Conservation (phyloP, 2,888 invertebrate species). For the Eilema caniola region DNA sequence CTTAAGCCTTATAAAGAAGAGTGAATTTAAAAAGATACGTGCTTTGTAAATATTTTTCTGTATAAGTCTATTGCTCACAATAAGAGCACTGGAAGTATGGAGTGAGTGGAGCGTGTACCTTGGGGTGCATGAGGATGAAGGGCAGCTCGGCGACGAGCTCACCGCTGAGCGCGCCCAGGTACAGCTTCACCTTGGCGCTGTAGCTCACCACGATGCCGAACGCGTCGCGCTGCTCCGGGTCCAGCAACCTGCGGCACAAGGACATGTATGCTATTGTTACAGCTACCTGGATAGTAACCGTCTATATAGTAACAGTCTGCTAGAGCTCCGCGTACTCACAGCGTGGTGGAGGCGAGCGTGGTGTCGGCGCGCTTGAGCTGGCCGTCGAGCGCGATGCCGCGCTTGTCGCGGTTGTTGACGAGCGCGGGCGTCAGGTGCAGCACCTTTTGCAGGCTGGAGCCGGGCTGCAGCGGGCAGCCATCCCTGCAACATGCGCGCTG, state of each 20-base stretch:
- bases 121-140: slow-evolving; percentile 96
- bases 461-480: slow-evolving; percentile 95
- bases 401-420: slow-evolving; percentile 92
- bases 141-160: slow-evolving; percentile 97
- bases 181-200: slow-evolving; percentile 97
- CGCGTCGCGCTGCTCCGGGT: slow-evolving; percentile 95
- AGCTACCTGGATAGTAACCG: no score
- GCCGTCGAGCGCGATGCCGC: slow-evolving; percentile 97
- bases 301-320: no score
- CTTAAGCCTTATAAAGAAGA: not conserved
- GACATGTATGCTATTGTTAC: no score
- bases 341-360: slow-evolving; percentile 96
- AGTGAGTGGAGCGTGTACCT: slow-evolving; percentile 80
- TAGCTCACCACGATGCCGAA: slow-evolving; percentile 98
- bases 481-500: slow-evolving; percentile 85
- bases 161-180: slow-evolving; percentile 96
- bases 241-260: slow-evolving; percentile 72
- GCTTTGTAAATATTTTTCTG: not conserved
- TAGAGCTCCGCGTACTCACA: slow-evolving; percentile 86
- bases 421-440: slow-evolving; percentile 93
- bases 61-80: not conserved
- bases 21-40: not conserved
- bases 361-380: slow-evolving; percentile 94
- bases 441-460: slow-evolving; percentile 95
- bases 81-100: not conserved